Percentiles rank a stretch among this genome's conserved stretches.
Conservation (phyloP, 1,140 invertebrate species). For the Lutraria rhynchaena region DNA sequence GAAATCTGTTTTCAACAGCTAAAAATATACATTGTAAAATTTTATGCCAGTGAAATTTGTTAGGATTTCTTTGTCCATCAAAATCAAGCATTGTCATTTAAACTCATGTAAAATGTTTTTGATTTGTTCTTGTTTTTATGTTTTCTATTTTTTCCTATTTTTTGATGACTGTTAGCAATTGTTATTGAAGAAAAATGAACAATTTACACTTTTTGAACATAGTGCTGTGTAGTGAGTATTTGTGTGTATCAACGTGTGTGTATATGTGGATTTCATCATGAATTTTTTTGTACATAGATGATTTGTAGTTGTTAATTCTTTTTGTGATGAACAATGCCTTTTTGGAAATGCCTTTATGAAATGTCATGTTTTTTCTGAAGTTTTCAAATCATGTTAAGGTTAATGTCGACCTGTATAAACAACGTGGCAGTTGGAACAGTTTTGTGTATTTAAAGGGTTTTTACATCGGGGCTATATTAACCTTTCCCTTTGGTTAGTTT, state of each 20-base stretch:
- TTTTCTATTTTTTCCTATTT: conserved; percentile 17
- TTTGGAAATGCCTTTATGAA: conserved; percentile 48
- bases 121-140: neutral
- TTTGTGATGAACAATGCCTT: conserved; percentile 37
- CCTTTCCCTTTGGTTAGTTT: too few species aligned
- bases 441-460: too few species aligned
- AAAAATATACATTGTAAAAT: too few species aligned
- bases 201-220: conserved; percentile 25
- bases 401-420: neutral
- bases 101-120: neutral
- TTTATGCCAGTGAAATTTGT: too few species aligned
- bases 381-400: conserved; percentile 16
- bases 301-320: conserved; percentile 31
- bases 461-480: too few species aligned
- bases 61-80: too few species aligned
- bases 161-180: conserved; percentile 2
- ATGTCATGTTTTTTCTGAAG: conserved; percentile 31
- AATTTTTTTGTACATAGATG: neutral
- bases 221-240: conserved; percentile 6
- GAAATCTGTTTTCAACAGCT: too few species aligned
- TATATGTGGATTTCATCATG: conserved; percentile 31
- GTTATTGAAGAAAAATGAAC: neutral
- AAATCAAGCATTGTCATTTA: too few species aligned
- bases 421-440: too few species aligned
- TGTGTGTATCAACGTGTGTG: conserved; percentile 1